A percentile compares a stretch with the other conserved stretches of the same genome.
phyloP scores from a whole-genome alignment of 1,140 invertebrate genomes.

The Drosophila carrolli region DNA sequence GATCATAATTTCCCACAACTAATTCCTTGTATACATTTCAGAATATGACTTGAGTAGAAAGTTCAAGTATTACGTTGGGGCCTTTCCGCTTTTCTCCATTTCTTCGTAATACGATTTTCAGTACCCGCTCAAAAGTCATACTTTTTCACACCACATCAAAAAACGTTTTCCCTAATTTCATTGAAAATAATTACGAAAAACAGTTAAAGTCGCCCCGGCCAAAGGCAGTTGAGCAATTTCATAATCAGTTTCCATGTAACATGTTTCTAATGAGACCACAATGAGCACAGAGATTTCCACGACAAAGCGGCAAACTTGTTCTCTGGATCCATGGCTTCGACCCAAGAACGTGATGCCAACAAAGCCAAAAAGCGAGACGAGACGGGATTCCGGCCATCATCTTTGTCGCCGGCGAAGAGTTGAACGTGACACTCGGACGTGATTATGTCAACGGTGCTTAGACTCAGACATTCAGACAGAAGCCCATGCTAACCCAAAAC shows the following conservation, averaged over 20 bases:
- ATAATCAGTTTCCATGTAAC: slow-evolving; percentile 76
- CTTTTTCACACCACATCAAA: slow-evolving; percentile 21
- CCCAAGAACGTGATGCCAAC: slow-evolving; percentile 74
- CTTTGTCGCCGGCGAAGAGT: slow-evolving; percentile 16
- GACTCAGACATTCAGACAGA: slow-evolving; percentile 14
- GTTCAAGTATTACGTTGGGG: neutral
- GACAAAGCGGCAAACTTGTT: slow-evolving; percentile 64
- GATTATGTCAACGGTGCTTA: slow-evolving; percentile 71
- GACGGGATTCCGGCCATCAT: slow-evolving; percentile 41
- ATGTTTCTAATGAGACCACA: slow-evolving; percentile 77
- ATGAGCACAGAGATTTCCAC: slow-evolving; percentile 30
- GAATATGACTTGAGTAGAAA: slow-evolving; percentile 8
- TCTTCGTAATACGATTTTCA: neutral
- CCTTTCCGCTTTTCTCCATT: neutral
- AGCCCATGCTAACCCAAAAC: neutral
- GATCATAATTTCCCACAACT: too few relatives aligned
- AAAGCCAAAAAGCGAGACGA: slow-evolving; percentile 55
- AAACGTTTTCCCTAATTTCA: slow-evolving; percentile 43
- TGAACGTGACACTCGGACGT: slow-evolving; percentile 80
- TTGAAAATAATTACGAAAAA: slow-evolving; percentile 68
- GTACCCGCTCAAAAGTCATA: neutral
- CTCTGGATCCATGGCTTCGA: slow-evolving; percentile 34
- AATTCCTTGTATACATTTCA: neutral
- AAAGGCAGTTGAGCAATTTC: slow-evolving; percentile 47
- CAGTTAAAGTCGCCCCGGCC: slow-evolving; percentile 53